Conservation (phyloP, 2,797 vertebrate species). For the Philypnodon macrostomus region DNA sequence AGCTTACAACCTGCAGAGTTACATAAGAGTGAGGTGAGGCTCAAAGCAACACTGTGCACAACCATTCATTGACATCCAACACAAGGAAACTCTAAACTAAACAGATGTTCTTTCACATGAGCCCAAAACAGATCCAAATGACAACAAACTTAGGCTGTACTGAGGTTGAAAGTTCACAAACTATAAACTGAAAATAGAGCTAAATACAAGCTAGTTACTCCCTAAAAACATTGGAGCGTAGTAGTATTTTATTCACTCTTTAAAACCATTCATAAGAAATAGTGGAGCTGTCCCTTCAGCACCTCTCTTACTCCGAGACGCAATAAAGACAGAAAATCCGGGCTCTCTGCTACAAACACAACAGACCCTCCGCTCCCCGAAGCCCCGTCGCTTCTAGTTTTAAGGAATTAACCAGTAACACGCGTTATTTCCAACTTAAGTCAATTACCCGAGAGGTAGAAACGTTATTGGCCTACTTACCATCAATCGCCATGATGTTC, state of each 20-base stretch:
- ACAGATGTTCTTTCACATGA: no score
- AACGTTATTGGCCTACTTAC: constrained; percentile 86
- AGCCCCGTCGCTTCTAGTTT: background rate
- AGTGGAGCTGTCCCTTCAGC: constrained; percentile 68
- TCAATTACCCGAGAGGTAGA: constrained; percentile 59
- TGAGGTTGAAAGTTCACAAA: no score
- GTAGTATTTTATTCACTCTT: background rate
- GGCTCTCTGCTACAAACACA: background rate
- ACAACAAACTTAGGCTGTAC: background rate
- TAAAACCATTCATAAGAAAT: background rate
- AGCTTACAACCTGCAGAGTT: constrained; percentile 38
- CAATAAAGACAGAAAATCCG: constrained; percentile 1
- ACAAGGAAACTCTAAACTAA: background rate
- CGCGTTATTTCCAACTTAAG: constrained; percentile 11
- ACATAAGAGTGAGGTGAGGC: constrained; percentile 41
- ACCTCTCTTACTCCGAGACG: constrained; percentile 34
- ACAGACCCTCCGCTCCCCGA: background rate
- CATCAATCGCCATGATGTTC: constrained; percentile 96
- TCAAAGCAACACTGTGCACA: no score
- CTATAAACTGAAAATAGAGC: background rate
- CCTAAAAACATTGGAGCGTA: background rate
- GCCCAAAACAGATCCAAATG: background rate
- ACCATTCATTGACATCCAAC: no score
- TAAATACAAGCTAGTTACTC: constrained; percentile 5
- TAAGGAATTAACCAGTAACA: background rate